Conservation (phyloP, 2,113 vertebrate genomes). For the Condylura cristata region DNA sequence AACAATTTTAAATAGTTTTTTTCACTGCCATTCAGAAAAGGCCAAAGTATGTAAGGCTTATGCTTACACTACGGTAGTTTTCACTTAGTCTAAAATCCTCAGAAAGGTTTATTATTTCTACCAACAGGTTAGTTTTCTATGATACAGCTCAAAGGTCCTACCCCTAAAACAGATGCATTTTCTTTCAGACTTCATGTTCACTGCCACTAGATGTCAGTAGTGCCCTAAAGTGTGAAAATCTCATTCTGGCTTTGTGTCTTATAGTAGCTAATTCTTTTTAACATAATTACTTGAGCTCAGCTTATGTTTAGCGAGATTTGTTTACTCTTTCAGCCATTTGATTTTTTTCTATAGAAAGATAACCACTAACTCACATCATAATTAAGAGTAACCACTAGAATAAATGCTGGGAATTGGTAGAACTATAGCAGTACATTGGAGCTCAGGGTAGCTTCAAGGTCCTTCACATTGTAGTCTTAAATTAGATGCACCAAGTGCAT, state of each 20-base stretch:
- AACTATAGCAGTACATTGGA: neutral
- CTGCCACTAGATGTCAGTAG: constrained; percentile 77
- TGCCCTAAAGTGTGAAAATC: neutral
- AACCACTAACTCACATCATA: neutral
- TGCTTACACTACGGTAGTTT: neutral
- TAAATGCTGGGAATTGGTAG: neutral
- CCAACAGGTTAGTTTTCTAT: neutral
- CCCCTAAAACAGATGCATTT: neutral
- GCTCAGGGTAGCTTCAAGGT: neutral
- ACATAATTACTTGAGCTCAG: neutral
- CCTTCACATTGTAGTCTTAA: neutral
- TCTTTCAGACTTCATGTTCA: neutral
- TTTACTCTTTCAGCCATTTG: constrained; percentile 23
- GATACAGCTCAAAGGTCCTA: constrained; percentile 12
- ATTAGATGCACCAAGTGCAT: neutral
- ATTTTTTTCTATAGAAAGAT: constrained; percentile 27
- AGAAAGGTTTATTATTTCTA: neutral
- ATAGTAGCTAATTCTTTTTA: neutral
- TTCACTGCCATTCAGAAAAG: constrained; percentile 19
- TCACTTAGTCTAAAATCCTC: neutral
- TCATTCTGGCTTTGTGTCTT: neutral
- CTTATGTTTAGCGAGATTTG: neutral
- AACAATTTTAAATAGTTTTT: constrained; percentile 35
- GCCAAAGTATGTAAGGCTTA: neutral
- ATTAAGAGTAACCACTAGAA: neutral